Base-by-base conservation (phyloP, 1,140 invertebrate species). In the Linepithema humile region DNA sequence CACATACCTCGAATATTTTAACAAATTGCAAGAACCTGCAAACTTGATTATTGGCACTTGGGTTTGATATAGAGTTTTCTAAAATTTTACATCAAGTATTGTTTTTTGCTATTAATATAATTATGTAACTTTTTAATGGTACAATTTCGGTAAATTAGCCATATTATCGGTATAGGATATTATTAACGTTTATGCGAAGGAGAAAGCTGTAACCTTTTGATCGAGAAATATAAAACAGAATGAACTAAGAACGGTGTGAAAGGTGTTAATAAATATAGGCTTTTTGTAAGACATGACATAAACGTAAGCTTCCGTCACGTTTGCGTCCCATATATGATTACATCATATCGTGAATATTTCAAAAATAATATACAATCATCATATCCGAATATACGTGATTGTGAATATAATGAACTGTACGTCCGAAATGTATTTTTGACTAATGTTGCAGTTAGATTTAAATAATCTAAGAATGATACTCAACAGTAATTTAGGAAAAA, bases 161-260 rank as follows among this genome's bases (percentile, higher is more conserved):
- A 0, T 6, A 77, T 48, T 48, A 32, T 9, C 6, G 38, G 4
- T 23, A 23, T 6, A 17, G 7, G 23, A 48, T 7, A 43, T 43
- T 70, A 29, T 78, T 75, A 40, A 83, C 55, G 40, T 48, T 86
- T 87, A 83, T 57, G 29, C 70, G 57, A 74, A 86, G 45, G 57
- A 62, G 75, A 86, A 83, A 75, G 29, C 70, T 53, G 45, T 75
- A 87, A 86, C 64, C 69, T 87, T 86, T 83, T 62, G 26, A 43
- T 73, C 45, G 23, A 40, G 29, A 65, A 83, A 75, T 32, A 53
- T 86, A 87, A 87, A 20, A 50, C 10, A 15, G 10, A 15, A 23
- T 50, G 35, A 32, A 67, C 29, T 29, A 53, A 73, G 17, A 50
- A 48, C 48, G 50, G 35, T 10, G 23, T 35, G n/a, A 67, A 67